Evolutionary conservation across 2,797 vertebrate genomes (phyloP).

Genomic region (Gobio occitaniae): DNA sequence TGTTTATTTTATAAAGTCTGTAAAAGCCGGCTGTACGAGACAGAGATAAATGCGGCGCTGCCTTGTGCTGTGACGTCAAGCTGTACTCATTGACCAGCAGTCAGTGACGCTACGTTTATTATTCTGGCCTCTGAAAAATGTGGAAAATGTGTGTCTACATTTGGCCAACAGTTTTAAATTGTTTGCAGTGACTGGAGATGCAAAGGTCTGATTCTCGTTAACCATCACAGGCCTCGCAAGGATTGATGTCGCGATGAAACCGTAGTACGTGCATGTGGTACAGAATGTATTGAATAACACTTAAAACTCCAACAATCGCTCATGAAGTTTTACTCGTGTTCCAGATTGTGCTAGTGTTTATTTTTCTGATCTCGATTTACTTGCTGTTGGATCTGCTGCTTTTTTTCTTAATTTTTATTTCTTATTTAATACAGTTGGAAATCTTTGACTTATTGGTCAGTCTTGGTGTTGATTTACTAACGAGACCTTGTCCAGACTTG

Average conservation of each 20-base stretch:
- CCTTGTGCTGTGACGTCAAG: constrained; percentile 44
- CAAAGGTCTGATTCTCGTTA: constrained; percentile 29
- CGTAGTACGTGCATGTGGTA: constrained; percentile 14
- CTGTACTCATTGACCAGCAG: constrained; percentile 57
- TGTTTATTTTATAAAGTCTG: constrained; percentile 62
- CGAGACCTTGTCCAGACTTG: constrained; percentile 34
- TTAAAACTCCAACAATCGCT: constrained; percentile 49
- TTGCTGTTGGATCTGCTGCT: constrained; percentile 45
- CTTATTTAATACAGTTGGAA: constrained; percentile 1
- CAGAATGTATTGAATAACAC: constrained; percentile 12
- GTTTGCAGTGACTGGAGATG: constrained; percentile 21
- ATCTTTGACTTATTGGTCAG: background rate
- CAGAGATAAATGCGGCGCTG: constrained; percentile 18
- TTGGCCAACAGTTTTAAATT: constrained; percentile 17
- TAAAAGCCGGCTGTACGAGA: constrained; percentile 38
- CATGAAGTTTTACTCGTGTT: constrained; percentile 55
- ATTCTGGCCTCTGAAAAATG: constrained; percentile 56
- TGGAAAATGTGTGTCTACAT: background rate
- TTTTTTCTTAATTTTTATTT: constrained; percentile 15
- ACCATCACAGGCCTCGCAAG: constrained; percentile 7
- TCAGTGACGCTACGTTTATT: constrained; percentile 48
- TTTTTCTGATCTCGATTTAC: constrained; percentile 43
- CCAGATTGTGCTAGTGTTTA: constrained; percentile 54
- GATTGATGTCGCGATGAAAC: constrained; percentile 49
- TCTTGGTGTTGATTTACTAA: constrained; percentile 49